Percentiles rank a stretch among this genome's conserved stretches.
Conservation (phyloP, 1,140 invertebrate genomes). For the Halotydeus destructor region DNA sequence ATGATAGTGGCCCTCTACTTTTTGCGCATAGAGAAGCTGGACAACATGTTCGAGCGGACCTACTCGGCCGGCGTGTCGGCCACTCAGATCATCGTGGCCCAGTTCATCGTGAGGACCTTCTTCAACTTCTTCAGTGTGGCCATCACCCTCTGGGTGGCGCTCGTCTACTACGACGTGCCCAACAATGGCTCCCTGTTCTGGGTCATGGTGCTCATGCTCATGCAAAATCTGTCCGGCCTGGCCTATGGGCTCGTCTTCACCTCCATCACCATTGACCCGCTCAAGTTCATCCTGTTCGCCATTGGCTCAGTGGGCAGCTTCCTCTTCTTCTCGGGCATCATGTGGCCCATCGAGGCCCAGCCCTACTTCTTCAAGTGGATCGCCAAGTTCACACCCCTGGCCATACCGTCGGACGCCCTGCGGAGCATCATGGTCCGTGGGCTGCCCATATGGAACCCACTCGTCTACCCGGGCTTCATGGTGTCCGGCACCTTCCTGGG, state of each 20-base stretch:
- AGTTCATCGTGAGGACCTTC: conserved; percentile 73
- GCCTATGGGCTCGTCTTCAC: conserved; percentile 74
- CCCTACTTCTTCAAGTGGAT: conserved; percentile 56
- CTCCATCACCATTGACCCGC: no score
- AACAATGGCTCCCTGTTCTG: conserved; percentile 48
- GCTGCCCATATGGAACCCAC: conserved; percentile 52
- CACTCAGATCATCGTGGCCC: conserved; percentile 67
- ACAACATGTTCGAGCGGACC: conserved; percentile 61
- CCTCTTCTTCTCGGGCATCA: conserved; percentile 53
- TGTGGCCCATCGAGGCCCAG: conserved; percentile 82
- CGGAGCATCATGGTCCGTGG: conserved; percentile 68
- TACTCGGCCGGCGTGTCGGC: conserved; percentile 71
- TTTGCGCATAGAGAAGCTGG: conserved; percentile 70
- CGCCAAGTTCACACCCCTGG: conserved; percentile 60
- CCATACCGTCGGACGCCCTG: conserved; percentile 67
- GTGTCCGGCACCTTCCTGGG: no score
- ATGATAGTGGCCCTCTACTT: conserved; percentile 71
- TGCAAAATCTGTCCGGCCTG: conserved; percentile 69
- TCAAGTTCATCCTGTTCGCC: no score
- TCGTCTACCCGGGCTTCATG: conserved; percentile 68
- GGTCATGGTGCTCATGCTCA: conserved; percentile 48
- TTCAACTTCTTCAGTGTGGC: conserved; percentile 89
- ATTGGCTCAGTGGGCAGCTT: no score
- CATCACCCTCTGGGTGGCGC: conserved; percentile 56
- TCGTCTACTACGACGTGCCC: conserved; percentile 60